These are phyloP conservation scores for Zapus hudsonius DNA, from an alignment of 2,113 vertebrate species.

Conservation along the genomic window DNA sequence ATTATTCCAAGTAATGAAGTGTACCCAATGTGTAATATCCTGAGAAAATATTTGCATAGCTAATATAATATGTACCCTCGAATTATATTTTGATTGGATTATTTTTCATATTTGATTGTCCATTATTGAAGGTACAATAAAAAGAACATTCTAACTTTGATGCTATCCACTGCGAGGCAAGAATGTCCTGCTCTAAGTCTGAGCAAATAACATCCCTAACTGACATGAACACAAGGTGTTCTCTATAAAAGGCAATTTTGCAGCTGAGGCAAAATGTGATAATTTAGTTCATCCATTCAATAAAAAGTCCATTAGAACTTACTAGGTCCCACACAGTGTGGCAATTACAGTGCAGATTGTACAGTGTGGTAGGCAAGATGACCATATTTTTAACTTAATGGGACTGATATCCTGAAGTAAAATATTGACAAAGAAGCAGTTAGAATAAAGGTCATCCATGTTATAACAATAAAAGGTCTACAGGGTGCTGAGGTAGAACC, in stretches of 20 bases:
- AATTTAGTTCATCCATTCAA: neutral
- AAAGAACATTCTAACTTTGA: neutral
- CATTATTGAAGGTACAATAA: slow-evolving; percentile 4
- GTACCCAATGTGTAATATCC: neutral
- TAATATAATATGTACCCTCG: neutral
- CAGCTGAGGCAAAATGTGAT: neutral
- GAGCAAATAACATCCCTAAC: neutral
- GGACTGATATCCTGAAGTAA: neutral
- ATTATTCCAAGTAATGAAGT: neutral
- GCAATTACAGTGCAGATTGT: neutral
- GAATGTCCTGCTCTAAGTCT: neutral
- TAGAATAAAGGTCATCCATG: neutral
- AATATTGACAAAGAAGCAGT: neutral
- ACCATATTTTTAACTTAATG: neutral
- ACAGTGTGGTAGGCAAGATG: neutral
- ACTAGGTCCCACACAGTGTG: neutral
- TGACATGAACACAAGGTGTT: neutral
- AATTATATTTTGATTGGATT: neutral
- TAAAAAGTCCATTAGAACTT: neutral
- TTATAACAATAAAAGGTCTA: neutral
- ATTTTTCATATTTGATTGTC: slow-evolving; percentile 29
- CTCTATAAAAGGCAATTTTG: neutral
- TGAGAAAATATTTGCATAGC: neutral
- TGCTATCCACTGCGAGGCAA: neutral
- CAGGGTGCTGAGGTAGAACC: neutral